Percentiles rank a stretch among this genome's conserved stretches.
Evolutionary conservation across 2,113 vertebrate species (phyloP).

Genomic region (Ciconia stormi): DNA sequence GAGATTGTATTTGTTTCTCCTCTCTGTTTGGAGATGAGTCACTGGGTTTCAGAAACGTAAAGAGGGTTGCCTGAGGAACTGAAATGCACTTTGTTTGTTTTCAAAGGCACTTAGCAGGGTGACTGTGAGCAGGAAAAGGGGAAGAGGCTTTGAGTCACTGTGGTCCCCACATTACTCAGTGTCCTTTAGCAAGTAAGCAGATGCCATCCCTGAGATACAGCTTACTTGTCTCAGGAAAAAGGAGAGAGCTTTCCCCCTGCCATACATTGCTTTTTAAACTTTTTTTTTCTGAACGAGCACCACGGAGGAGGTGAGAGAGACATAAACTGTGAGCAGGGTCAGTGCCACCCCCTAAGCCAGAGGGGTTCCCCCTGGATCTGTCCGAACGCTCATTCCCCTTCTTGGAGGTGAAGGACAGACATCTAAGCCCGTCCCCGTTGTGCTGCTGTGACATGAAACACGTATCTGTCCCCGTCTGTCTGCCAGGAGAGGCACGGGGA

Average conservation of each 20-base stretch:
- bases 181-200: neutral
- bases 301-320: neutral
- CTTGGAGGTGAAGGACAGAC: accelerated
- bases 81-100: constrained; percentile 27
- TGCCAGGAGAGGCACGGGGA: neutral
- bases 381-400: accelerated
- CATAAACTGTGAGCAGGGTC: neutral
- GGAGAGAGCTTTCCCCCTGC: neutral
- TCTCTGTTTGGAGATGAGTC: neutral
- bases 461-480: neutral
- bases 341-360: accelerated
- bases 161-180: neutral
- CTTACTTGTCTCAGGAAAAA: neutral
- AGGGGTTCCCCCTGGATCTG: neutral
- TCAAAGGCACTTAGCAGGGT: neutral
- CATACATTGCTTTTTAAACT: neutral
- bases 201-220: neutral
- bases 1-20: neutral
- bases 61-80: neutral
- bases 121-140: constrained; percentile 38
- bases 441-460: neutral
- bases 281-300: neutral
- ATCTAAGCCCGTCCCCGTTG: accelerated
- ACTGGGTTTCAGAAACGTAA: neutral
- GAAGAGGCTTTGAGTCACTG: constrained; percentile 49